phyloP scores from a whole-genome alignment of 2,888 invertebrate genomes.

The Apodemia mormo region DNA sequence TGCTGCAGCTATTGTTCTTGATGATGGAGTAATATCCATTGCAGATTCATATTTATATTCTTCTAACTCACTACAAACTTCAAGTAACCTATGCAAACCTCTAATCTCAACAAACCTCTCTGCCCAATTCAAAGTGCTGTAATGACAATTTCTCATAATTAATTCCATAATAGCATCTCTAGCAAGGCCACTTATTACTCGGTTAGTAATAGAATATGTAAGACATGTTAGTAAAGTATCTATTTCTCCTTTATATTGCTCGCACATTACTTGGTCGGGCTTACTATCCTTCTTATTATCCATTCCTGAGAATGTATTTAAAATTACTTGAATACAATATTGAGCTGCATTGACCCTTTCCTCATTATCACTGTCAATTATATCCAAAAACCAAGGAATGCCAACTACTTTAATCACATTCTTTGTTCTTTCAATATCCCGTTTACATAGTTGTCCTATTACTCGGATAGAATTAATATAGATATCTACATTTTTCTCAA shows the following conservation, averaged over 20 bases:
- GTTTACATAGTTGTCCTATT: constrained; percentile 92
- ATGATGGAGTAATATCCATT: constrained; percentile 93
- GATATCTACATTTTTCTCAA: constrained; percentile 89
- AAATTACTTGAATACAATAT: constrained; percentile 89
- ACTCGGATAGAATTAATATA: constrained; percentile 88
- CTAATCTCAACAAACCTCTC: constrained; percentile 91
- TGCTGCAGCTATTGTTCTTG: constrained; percentile 94
- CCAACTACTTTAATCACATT: constrained; percentile 88
- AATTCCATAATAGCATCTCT: constrained; percentile 97
- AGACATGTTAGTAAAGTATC: constrained; percentile 91
- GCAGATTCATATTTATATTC: constrained; percentile 96
- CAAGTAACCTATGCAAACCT: constrained; percentile 88
- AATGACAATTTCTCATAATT: constrained; percentile 93
- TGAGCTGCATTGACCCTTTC: constrained; percentile 88
- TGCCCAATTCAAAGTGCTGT: constrained; percentile 93
- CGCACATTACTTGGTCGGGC: constrained; percentile 87
- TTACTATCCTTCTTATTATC: constrained; percentile 90
- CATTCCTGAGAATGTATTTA: constrained; percentile 94
- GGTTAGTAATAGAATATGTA: constrained; percentile 92
- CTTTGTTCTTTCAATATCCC: constrained; percentile 85
- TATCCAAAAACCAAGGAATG: constrained; percentile 92
- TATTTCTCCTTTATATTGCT: constrained; percentile 88
- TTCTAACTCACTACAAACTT: constrained; percentile 95
- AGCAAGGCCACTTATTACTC: constrained; percentile 90
- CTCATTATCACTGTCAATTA: constrained; percentile 88